Conservation (phyloP, 2,113 vertebrate genomes). For the Dolichallabes microphthalmus region DNA sequence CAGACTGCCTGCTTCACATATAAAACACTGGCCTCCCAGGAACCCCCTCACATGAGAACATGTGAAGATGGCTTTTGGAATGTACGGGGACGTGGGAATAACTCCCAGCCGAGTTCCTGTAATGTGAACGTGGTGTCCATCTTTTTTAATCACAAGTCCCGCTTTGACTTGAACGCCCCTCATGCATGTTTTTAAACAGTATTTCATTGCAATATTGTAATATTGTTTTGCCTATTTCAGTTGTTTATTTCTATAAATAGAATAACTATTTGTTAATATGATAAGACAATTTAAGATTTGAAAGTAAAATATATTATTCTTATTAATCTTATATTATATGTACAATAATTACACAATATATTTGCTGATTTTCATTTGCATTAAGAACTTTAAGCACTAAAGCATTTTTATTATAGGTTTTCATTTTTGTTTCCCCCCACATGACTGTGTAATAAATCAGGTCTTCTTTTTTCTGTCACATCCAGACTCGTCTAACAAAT, state of each 20-base stretch:
- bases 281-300: background rate
- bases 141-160: too few relatives aligned
- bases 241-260: background rate
- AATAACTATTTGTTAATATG: background rate
- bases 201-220: background rate
- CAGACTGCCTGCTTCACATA: too few relatives aligned
- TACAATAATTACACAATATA: background rate
- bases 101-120: too few relatives aligned
- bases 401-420: background rate
- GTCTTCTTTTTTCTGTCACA: background rate
- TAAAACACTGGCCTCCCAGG: too few relatives aligned
- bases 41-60: too few relatives aligned
- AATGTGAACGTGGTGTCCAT: too few relatives aligned
- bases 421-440: background rate
- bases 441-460: background rate
- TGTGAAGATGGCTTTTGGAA: too few relatives aligned
- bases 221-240: background rate
- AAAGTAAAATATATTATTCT: background rate
- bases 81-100: too few relatives aligned
- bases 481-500: background rate
- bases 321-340: background rate
- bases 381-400: background rate
- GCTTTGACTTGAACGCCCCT: too few relatives aligned
- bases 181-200: background rate
- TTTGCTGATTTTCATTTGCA: background rate